Evolutionary conservation across 1,140 invertebrate species (phyloP).

Genomic region (Lepidotrigona ventralis): DNA sequence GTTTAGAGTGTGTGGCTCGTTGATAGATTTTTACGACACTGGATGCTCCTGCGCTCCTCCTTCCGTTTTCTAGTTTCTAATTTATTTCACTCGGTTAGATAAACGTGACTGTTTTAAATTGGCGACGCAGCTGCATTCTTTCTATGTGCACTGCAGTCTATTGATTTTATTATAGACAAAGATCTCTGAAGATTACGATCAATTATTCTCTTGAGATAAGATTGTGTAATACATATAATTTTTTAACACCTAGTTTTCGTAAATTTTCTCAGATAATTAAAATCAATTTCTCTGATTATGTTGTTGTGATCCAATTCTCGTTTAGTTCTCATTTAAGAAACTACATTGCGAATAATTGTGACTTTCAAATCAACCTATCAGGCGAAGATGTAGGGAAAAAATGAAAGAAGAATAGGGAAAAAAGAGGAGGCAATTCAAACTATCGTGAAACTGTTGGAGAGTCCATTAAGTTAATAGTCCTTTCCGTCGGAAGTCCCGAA

Average conservation of each 20-base stretch:
- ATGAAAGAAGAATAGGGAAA: not conserved
- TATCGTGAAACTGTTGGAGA: conserved; percentile 46
- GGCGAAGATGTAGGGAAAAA: not conserved
- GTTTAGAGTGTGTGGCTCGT: not conserved
- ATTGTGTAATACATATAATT: too few relatives aligned
- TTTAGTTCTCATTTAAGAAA: not conserved
- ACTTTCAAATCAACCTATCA: not conserved
- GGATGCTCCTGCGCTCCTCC: conserved; percentile 3
- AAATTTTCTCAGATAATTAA: not conserved
- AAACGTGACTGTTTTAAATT: not conserved
- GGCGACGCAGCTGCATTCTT: not conserved
- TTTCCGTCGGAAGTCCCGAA: conserved; percentile 68
- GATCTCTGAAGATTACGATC: too few relatives aligned
- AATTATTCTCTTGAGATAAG: too few relatives aligned
- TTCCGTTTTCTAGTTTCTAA: conserved; percentile 13
- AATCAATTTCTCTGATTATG: too few relatives aligned
- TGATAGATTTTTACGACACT: conserved; percentile 39
- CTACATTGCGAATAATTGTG: not conserved
- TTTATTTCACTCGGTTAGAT: conserved; percentile 10
- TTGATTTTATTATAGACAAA: not conserved
- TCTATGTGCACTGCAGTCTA: too few relatives aligned
- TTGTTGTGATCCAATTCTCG: too few relatives aligned
- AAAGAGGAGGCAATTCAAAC: conserved; percentile 21
- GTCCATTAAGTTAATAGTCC: conserved; percentile 62
- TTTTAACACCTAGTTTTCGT: too few relatives aligned